Evolutionary conservation across 2,113 vertebrate genomes (phyloP), one percentile per base, ranked within the genome.

Genomic region (Istiophorus platypterus): DNA sequence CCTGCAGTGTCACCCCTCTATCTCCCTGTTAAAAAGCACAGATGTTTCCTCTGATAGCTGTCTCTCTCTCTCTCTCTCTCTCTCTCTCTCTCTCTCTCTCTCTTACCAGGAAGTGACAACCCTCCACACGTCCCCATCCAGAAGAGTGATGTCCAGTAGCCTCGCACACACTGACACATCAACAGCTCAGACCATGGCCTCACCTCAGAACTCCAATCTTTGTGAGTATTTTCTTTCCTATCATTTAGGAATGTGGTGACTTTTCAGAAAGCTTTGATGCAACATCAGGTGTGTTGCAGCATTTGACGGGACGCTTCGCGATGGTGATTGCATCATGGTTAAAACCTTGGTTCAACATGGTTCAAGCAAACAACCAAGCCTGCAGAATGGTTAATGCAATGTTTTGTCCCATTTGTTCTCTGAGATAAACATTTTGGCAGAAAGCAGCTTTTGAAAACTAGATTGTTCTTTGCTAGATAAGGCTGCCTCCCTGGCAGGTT

Each of bases 101-200:
- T 75, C 34, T 37, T 34, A 90, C 83, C 91, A 95, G 94, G 94
- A 95, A 93, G 88, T 84, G 37, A 74, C 84, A 76, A 8, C 51
- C 7, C 7, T 81, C 78, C 85, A 86, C 59, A 47, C 59, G 47
- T 76, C 79, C 24, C 56, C 80, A 5, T 72, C 91, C 67, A 86
- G 76, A 72, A 66, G 63, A 79, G 31, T 12, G 26, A 70, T 41
- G 34, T 76, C 88, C 64, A 80, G 72, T 42, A 27, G 42, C 47
- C 37, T 58, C 4, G 9, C 66, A 8, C 78, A 69, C 39, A 17
- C 75, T 22, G 78, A 84, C 45, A 52, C 51, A 1, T 47, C 89
- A 2, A 12, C 81, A 68, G 71, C 81, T 49, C 72, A 4, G 1
- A 71, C 62, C 57, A 92, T 91, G 91, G 83, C 84, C 57, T 88